Evolutionary conservation across 1,140 invertebrate species (phyloP).

Genomic region (Zaprionus vittiger): DNA sequence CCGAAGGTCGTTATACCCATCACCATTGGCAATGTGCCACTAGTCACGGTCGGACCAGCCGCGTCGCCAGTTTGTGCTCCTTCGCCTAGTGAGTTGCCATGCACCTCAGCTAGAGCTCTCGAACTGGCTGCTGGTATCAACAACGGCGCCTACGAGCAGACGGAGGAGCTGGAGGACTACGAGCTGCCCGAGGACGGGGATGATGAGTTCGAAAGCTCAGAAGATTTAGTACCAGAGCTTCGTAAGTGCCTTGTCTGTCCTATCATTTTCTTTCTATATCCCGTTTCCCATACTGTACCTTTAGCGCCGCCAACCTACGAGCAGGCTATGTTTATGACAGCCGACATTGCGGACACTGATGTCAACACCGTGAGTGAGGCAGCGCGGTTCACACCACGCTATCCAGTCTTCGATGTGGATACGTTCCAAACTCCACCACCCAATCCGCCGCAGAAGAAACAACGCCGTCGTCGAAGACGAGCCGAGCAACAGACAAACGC

Average conservation of each 20-base stretch:
- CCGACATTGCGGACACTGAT: constrained; percentile 78
- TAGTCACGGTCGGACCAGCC: constrained; percentile 38
- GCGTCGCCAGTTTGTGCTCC: constrained; percentile 26
- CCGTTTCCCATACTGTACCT: not conserved
- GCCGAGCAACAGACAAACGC: constrained; percentile 45
- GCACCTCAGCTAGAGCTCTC: constrained; percentile 68
- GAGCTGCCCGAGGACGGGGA: constrained; percentile 69
- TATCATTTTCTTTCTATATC: not conserved
- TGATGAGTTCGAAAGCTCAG: constrained; percentile 63
- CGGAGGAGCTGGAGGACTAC: constrained; percentile 63
- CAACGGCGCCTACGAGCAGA: constrained; percentile 48
- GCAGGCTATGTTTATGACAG: constrained; percentile 79
- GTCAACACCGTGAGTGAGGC: constrained; percentile 71
- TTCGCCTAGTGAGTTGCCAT: constrained; percentile 59
- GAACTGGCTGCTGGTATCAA: constrained; percentile 41
- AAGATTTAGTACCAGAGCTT: constrained; percentile 60
- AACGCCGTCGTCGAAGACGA: constrained; percentile 59
- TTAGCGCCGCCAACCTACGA: constrained; percentile 80
- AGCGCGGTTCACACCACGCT: constrained; percentile 72
- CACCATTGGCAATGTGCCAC: constrained; percentile 77
- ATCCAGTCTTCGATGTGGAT: constrained; percentile 80
- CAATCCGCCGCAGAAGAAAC: constrained; percentile 68
- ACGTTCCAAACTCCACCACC: constrained; percentile 68
- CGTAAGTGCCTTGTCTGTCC: constrained; percentile 51
- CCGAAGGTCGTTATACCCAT: constrained; percentile 68